Evolutionary conservation across 2,113 vertebrate species (phyloP), one percentile per base, ranked within the genome.

Genomic region (Ranitomeya variabilis): DNA sequence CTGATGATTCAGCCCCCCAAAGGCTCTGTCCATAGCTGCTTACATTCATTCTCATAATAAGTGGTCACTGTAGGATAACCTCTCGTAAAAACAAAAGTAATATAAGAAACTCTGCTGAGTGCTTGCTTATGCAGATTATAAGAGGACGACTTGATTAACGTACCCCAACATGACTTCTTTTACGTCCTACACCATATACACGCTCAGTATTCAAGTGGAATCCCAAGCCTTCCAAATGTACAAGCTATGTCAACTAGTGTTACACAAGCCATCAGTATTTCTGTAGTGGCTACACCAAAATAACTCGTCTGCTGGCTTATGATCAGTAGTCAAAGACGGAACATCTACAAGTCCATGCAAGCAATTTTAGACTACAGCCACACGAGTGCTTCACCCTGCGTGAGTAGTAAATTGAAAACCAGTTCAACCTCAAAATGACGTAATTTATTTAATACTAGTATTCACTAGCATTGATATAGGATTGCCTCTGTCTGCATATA

Each of bases 221-320:
- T 83, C 14, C n/a, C 64, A 83, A 83, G 66, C 82, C n/a, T 69
- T 55, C 82, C 51, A 83, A 69, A 55, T 51, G 45, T 67, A 83
- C 82, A 54, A 26, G 51, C 82, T 54, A 26, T 83, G 82, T 83
- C 64, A 83, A 52, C 64, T 23, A 55, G n/a, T 23, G 66, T 67
- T 54, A 66, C 64, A 23, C 45, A 52, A 55, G 64, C 79, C 55
- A 18, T 81, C 57, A 37, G 57, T 81, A 81, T 69, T 54, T 51
- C n/a, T 83, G 82, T 55, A 23, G 45, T 69, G 82, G 62, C 79
- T n/a, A 69, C 64, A 83, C 66, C 6, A 71, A 83, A 83, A 83
- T 83, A 83, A 83, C 64, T 19, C 9, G 45, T 23, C 64, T 83
- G n/a, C 19, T 69, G 82, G 31, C 14, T 83, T 21, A 83, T 67